Evolutionary conservation across 2,113 vertebrate genomes (phyloP), one percentile per base, ranked within the genome.

Genomic region (Zosterops japonicus): DNA sequence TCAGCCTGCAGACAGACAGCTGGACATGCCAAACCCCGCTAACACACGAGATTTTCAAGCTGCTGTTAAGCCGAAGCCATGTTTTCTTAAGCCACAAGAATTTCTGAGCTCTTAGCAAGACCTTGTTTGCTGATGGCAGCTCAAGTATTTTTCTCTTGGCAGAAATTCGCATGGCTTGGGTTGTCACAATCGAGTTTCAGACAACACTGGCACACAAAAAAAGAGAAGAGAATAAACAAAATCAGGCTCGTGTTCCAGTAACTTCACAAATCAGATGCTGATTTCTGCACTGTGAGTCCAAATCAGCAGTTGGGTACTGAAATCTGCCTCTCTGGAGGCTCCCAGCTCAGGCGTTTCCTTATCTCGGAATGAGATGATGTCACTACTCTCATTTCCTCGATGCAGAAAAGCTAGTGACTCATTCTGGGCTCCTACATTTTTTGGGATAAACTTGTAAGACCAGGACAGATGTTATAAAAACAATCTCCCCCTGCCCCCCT

Each of bases 1-100:
- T 97, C 93, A 95, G 89, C 57, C 89, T 27, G 59, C 11, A 94
- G 57, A 69, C 94, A 96, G 93, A 92, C 31, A 6, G 93, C 4
- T 63, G 55, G 68, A 55, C 64, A 28, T 49, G 90, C 88, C 93
- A 96, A 94, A 33, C 33, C 13, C 14, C 0, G 0, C 75, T 42
- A 63, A 78, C 59, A 95, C 85, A 88, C 6, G 0, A 42, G 33
- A 27, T 69, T 91, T 91, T 87, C 83, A 89, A 71, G 63, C 55
- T 81, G 61, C 41, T 25, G 23, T 35, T 47, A 49, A 87, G 72
- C 53, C 65, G 13, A 83, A 88, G 75, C 6, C 2, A 2, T 49
- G 75, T 14, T 83, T 84, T 75, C 52, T 90, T 59, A 82, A 68
- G 52, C 53, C n/a, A 3, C 83, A 61, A 72, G 87, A 90, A 92